Base-by-base conservation (phyloP, 1,140 invertebrate species). In the Drosophila orosa region DNA sequence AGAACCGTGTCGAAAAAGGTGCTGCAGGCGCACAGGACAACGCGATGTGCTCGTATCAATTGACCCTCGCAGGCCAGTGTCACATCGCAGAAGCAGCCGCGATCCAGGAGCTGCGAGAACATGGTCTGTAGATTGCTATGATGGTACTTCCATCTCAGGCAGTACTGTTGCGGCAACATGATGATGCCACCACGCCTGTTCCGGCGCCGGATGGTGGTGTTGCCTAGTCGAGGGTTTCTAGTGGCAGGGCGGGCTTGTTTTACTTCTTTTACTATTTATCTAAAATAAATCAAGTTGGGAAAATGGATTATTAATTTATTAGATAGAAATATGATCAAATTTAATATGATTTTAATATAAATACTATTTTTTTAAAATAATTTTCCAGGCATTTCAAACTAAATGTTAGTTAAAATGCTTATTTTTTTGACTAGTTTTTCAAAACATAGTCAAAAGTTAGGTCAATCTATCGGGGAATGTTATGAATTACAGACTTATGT, bases 71-170 rank as follows among this genome's bases (percentile, higher is more conserved):
- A 98, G 78, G 97, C 97, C 59, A 98, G 92, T 25, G 97, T 96
- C 72, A 98, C 96, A 93, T 98, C 97, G 93, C 97, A 97, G 93
- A 98, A 98, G 66, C 96, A 95, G 86, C 98, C 96, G 89, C 96
- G 93, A 66, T 97, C 96, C 29, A 98, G 93, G 63, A 98, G 93
- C 91, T 97, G 96, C 47, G 96, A 96, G 93, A 98, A 98, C 95
- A 97, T 97, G 25, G 95, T 96, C 92, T 97, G 95, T 61, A 98
- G 93, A 92, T 98, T 98, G 74, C 95, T 96, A 92, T 97, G 96
- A 93, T 98, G 97, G 92, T 97, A 97, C 91, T 97, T 97, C 97
- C 97, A 97, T 92, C 96, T 93, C 68, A 98, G 93, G 92, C 96
- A 98, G 93, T 97, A 98, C 93, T 97, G 96, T 93, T 97, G 96